Evolutionary conservation across 2,113 vertebrate genomes (phyloP), one percentile per base, ranked within the genome.

Genomic region (Eira barbara): DNA sequence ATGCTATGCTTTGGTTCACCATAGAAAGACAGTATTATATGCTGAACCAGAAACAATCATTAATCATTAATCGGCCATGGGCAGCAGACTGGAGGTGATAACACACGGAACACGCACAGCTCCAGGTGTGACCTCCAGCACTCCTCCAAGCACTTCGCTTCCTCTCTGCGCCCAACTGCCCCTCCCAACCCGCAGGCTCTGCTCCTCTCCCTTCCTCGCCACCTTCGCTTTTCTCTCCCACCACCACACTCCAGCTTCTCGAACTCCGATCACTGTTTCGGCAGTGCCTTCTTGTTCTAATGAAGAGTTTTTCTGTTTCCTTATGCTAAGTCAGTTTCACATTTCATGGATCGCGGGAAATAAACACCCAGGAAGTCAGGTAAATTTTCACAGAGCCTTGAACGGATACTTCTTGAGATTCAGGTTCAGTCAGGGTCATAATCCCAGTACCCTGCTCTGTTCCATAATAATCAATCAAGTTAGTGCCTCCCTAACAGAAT

Each of bases 281-380:
- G 57, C 14, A 42, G 67, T 29, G 79, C 21, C 78, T 65, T 39
- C 45, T 52, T 29, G 57, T 91, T 45, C 20, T 18, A 81, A 81
- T 65, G 52, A 94, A 73, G 65, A 52, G 31, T 55, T 93, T 83
- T 71, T 79, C 67, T 76, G 65, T 63, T 78, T 82, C 78, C 76
- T 92, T 47, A 29, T 1, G 21, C 81, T 57, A 59, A 83, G 63
- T 89, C 74, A 27, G 52, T 78, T 89, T 90, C 80, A 87, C 63
- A 71, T 49, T 73, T 93, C 89, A 90, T 36, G 95, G 74, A 87
- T 94, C 92, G 94, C 85, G 95, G 85, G 61, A 92, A 97, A 88
- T 80, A 88, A 89, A 92, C 18, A 42, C 2, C 67, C 49, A 92
- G 36, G 52, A 89, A 95, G 69, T 74, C 73, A 92, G 52, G 36